These are phyloP conservation scores for Gastrophysa polygoni DNA, from an alignment of 2,888 invertebrate species.

Conservation along the genomic window DNA sequence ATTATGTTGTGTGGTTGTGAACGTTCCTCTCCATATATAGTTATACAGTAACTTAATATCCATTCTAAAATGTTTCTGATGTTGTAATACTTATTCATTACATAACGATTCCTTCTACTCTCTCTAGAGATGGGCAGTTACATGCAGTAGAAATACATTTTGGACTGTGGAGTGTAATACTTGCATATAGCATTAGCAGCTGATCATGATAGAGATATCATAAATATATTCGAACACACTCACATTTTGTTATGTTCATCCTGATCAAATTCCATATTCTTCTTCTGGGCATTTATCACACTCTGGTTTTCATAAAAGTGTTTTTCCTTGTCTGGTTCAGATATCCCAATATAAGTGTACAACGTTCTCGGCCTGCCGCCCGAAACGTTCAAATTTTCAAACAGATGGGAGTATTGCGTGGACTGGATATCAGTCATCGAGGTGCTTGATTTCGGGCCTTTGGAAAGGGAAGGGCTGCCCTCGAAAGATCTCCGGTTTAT, in stretches of 20 bases:
- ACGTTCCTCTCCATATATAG: too few species aligned
- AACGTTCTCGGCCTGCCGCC: conserved; percentile 37
- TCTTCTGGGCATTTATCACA: conserved; percentile 50
- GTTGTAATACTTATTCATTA: too few species aligned
- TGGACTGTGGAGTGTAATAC: too few species aligned
- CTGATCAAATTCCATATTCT: conserved; percentile 46
- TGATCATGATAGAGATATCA: too few species aligned
- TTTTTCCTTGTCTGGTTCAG: conserved; percentile 52
- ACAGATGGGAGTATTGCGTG: conserved; percentile 43
- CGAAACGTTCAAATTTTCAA: conserved; percentile 27
- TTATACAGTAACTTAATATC: too few species aligned
- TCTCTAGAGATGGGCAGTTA: too few species aligned
- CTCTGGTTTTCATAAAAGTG: conserved; percentile 57
- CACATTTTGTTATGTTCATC: conserved; percentile 54
- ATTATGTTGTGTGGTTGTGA: too few species aligned
- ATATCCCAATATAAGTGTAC: conserved; percentile 57
- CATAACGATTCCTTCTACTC: too few species aligned
- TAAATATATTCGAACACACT: conserved; percentile 22
- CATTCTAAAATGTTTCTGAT: too few species aligned
- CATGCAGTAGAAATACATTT: too few species aligned
- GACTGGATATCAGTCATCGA: conserved; percentile 57
- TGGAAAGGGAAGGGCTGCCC: conserved; percentile 47
- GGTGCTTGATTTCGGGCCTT: conserved; percentile 55
- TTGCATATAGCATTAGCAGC: background rate
- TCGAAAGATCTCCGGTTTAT: conserved; percentile 56